These are phyloP conservation scores for Empidonax alnorum DNA, from an alignment of 2,113 vertebrate genomes.

Conservation along the genomic window DNA sequence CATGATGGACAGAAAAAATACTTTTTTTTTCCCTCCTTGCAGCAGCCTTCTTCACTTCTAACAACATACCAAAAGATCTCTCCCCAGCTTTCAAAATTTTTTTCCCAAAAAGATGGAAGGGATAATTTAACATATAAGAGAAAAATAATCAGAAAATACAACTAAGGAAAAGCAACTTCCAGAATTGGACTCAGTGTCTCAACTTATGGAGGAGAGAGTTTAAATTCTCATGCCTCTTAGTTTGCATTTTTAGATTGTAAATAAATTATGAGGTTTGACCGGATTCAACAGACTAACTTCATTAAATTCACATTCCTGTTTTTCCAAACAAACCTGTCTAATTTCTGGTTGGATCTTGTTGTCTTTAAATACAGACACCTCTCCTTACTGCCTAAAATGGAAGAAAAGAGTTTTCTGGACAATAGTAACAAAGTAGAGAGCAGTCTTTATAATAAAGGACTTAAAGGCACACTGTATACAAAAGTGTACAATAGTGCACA, in stretches of 20 bases:
- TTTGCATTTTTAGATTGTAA: background rate
- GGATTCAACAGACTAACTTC: background rate
- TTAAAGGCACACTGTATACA: too few relatives aligned
- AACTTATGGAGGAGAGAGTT: background rate
- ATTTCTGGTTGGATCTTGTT: background rate
- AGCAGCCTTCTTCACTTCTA: background rate
- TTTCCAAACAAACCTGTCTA: background rate
- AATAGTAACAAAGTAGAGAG: too few relatives aligned
- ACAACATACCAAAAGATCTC: background rate
- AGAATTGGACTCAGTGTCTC: background rate
- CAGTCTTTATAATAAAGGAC: too few relatives aligned
- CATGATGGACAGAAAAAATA: background rate
- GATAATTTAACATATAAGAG: background rate
- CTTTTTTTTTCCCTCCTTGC: background rate
- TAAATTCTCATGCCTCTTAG: background rate
- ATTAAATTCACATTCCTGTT: background rate
- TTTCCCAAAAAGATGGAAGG: background rate
- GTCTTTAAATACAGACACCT: background rate
- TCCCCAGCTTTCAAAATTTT: background rate
- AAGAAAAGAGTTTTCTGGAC: too few relatives aligned
- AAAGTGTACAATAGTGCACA: too few relatives aligned
- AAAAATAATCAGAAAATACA: background rate
- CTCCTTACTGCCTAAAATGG: background rate
- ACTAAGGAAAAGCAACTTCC: background rate
- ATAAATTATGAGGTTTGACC: background rate